These are phyloP conservation scores for Poeciliopsis gracilis DNA, from an alignment of 2,797 vertebrate species.

Conservation along the genomic window DNA sequence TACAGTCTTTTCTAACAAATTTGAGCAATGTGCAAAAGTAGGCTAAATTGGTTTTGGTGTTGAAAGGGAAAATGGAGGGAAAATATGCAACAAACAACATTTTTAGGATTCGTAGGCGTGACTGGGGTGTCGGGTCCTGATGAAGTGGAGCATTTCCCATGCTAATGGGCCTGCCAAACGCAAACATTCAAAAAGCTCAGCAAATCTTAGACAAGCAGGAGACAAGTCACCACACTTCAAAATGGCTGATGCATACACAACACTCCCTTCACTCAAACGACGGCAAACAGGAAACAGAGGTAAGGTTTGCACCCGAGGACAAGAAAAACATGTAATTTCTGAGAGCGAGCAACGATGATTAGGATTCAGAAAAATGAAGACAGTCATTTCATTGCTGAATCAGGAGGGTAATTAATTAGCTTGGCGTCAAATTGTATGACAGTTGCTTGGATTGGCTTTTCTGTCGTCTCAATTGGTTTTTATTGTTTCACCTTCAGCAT, in stretches of 20 bases:
- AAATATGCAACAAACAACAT: constrained; percentile 9
- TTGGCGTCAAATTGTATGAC: constrained; percentile 18
- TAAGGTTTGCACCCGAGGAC: not conserved
- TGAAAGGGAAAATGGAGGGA: not conserved
- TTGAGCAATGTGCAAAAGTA: not conserved
- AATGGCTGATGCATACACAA: constrained; percentile 52
- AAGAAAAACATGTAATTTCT: constrained; percentile 4
- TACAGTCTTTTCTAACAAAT: not conserved
- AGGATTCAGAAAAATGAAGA: not conserved
- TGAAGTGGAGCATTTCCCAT: constrained; percentile 43
- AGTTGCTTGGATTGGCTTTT: constrained; percentile 26
- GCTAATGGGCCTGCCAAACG: constrained; percentile 45
- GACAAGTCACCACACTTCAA: constrained; percentile 44
- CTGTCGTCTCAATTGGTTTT: constrained; percentile 28
- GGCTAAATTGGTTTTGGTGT: not conserved
- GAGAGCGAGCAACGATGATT: not conserved
- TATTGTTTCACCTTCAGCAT: constrained; percentile 36
- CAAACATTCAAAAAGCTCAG: constrained; percentile 53
- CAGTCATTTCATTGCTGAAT: not conserved
- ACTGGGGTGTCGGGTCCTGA: constrained; percentile 34
- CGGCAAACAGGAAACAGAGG: constrained; percentile 28
- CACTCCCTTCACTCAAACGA: constrained; percentile 20
- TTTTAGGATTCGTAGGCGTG: constrained; percentile 20
- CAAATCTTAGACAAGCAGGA: constrained; percentile 30
- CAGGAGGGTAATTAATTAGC: constrained; percentile 25